These are phyloP conservation scores for Periophthalmus modestus DNA, from an alignment of 2,113 vertebrate species.

Conservation along the genomic window DNA sequence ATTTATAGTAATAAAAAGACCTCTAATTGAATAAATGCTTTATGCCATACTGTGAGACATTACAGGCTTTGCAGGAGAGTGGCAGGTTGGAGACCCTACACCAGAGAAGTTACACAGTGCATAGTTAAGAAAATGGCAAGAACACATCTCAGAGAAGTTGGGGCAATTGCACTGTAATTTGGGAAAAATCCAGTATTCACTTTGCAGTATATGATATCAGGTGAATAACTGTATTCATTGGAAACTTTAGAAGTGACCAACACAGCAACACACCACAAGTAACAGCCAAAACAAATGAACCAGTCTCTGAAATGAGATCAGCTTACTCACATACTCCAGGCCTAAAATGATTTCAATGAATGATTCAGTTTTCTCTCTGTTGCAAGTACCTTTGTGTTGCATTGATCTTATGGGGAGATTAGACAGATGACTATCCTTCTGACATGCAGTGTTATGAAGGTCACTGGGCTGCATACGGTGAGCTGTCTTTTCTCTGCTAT, in stretches of 20 bases:
- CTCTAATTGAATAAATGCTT: too few relatives aligned
- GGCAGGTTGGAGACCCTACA: too few relatives aligned
- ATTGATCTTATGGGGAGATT: conserved; percentile 21
- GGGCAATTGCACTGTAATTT: too few relatives aligned
- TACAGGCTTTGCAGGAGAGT: too few relatives aligned
- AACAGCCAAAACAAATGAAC: background rate
- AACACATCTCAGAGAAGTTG: too few relatives aligned
- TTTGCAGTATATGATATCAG: background rate
- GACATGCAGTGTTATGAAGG: conserved; percentile 5
- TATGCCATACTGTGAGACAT: too few relatives aligned
- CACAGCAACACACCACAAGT: background rate
- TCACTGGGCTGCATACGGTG: conserved; percentile 18
- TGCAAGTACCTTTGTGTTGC: background rate
- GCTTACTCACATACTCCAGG: too few relatives aligned
- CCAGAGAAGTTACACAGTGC: too few relatives aligned
- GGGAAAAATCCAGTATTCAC: too few relatives aligned
- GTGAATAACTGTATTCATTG: background rate
- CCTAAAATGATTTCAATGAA: background rate
- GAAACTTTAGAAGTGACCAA: background rate
- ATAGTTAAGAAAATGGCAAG: too few relatives aligned
- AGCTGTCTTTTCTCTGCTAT: conserved; percentile 12
- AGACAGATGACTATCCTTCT: conserved; percentile 16
- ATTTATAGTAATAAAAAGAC: too few relatives aligned
- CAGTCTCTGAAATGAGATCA: background rate
- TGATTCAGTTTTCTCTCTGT: background rate